Percentiles rank a stretch among this genome's conserved stretches.
Conservation (phyloP, 2,797 vertebrate genomes). For the Sebastes baramenuke region DNA sequence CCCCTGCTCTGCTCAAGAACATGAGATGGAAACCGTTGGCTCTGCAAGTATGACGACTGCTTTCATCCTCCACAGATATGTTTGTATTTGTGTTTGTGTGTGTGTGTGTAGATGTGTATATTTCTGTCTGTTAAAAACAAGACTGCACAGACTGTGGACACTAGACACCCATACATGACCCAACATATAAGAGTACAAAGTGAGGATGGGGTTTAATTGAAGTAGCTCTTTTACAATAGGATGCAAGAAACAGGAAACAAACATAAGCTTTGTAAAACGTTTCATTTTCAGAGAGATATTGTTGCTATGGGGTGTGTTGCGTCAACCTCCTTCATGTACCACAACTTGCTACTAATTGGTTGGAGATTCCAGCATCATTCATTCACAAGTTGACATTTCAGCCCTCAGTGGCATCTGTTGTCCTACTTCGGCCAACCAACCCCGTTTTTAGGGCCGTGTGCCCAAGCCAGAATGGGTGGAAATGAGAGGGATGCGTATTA, state of each 20-base stretch:
- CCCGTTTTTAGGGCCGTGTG: constrained; percentile 48
- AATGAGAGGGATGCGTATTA: constrained; percentile 58
- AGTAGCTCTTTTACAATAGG: neutral
- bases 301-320: neutral
- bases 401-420: constrained; percentile 69
- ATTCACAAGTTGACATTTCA: constrained; percentile 46
- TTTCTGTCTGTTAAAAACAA: constrained; percentile 39
- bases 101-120: constrained; percentile 19
- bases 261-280: neutral
- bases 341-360: constrained; percentile 29
- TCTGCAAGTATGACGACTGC: constrained; percentile 82
- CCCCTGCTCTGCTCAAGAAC: constrained; percentile 92
- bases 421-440: constrained; percentile 63
- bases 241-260: neutral
- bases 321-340: neutral
- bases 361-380: constrained; percentile 26
- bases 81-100: constrained; percentile 5
- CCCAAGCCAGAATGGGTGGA: constrained; percentile 54
- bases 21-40: constrained; percentile 94
- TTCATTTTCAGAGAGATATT: neutral
- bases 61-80: constrained; percentile 12
- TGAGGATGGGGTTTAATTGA: neutral
- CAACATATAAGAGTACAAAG: neutral
- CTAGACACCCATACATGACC: neutral
- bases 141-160: neutral